Evolutionary conservation across 1,140 invertebrate genomes (phyloP), one percentile per base, ranked within the genome.

Genomic region (Drosophila teissieri): DNA sequence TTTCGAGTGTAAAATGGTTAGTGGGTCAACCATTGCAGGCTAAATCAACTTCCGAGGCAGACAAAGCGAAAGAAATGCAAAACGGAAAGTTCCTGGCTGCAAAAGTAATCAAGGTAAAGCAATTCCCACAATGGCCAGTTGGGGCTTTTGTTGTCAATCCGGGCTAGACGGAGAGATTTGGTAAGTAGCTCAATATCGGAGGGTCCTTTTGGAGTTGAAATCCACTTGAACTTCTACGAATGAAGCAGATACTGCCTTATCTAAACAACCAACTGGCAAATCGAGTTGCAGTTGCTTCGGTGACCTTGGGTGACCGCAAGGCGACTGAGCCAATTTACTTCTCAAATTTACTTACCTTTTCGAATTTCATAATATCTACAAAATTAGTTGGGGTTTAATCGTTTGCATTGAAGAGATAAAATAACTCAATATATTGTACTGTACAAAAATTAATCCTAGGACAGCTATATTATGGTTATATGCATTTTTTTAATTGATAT

Each of bases 81-180:
- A 70, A 70, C 64, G 64, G 45, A 70, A 70, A 70, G 51, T 42
- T 70, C 24, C 51, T 19, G 45, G 67, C 67, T 70, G 67, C 52
- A 40, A 70, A 69, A 70, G 67, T 70, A 70, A 70, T 70, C 67
- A 70, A 69, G 67, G 67, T 45, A 70, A 34, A 42, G 67, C 67
- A 46, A 57, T 56, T 19, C 64, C 52, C 64, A 40, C 67, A 70
- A 70, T 70, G 15, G 63, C 44, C 31, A 65, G 40, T 64, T 45
- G 12, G 27, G 27, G 51, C 67, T 70, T 70, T 69, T 70, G 65
- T 70, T 70, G 64, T 55, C 64, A 24, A 48, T 49, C 42, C 49
- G 11, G 67, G 49, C 67, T 69, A 42, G 64, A 49, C 44, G 44
- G 17, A 19, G 52, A n/a, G 60, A 65, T 65, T 52, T 44, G 15